Conservation (phyloP, 2,113 vertebrate species). For the Microcebus jonahi region DNA sequence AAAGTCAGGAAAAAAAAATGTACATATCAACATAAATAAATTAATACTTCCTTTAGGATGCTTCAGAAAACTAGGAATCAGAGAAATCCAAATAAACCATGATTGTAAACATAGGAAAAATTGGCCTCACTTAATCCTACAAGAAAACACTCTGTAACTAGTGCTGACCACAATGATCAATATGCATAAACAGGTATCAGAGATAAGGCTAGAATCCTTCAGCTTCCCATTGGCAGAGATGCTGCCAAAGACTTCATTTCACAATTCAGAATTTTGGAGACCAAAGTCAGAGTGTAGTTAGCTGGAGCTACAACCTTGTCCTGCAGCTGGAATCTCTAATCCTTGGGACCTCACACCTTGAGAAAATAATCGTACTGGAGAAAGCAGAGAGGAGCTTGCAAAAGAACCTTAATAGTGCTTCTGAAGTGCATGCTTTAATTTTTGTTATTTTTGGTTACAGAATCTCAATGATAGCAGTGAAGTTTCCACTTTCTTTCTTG, state of each 20-base stretch:
- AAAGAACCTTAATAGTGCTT: neutral
- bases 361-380: neutral
- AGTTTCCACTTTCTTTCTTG: neutral
- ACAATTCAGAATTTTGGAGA: slow-evolving; percentile 30
- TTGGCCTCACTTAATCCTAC: neutral
- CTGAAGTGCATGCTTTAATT: neutral
- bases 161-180: neutral
- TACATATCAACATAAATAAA: slow-evolving; percentile 23
- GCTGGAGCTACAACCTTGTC: neutral
- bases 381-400: neutral
- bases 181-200: neutral
- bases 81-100: slow-evolving; percentile 30
- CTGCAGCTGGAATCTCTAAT: neutral
- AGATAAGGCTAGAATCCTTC: neutral
- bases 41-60: neutral
- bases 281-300: neutral
- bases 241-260: neutral
- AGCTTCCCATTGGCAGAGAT: neutral
- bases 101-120: slow-evolving; percentile 24
- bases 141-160: slow-evolving; percentile 10
- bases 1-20: neutral
- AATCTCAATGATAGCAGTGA: neutral
- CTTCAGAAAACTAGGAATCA: slow-evolving; percentile 29
- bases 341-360: neutral
- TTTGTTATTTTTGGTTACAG: neutral